Evolutionary conservation across 2,888 invertebrate genomes (phyloP).

Genomic region (Lasioglossum zephyrum): DNA sequence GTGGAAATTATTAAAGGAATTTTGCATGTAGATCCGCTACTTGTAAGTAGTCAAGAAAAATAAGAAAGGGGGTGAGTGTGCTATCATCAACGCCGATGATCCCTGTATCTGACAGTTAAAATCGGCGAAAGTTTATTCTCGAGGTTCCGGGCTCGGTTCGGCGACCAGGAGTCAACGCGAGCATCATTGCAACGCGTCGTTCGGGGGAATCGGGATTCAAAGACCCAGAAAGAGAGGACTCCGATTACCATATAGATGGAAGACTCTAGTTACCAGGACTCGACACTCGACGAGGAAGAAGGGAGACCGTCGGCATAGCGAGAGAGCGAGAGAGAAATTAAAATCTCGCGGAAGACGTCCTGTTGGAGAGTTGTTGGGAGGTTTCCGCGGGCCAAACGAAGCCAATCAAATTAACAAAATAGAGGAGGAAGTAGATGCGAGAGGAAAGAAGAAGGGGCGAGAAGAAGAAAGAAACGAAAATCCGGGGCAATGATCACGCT

Average conservation of each 20-base stretch:
- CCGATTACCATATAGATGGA: constrained; percentile 49
- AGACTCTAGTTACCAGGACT: constrained; percentile 4
- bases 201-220: constrained; percentile 17
- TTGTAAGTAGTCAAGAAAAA: too few relatives aligned
- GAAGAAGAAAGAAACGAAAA: constrained; percentile 30
- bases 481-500: constrained; percentile 42
- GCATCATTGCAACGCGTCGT: background rate
- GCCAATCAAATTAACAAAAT: constrained; percentile 36
- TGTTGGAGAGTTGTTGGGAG: background rate
- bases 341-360: constrained; percentile 9
- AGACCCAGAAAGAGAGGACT: background rate
- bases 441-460: background rate
- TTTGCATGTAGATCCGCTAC: too few relatives aligned
- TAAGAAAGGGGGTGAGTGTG: too few relatives aligned
- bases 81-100: too few relatives aligned
- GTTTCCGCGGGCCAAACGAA: constrained; percentile 13
- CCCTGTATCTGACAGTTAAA: too few relatives aligned
- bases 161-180: too few relatives aligned
- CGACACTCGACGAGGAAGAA: background rate
- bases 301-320: background rate
- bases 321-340: constrained; percentile 20
- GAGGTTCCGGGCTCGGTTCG: too few relatives aligned
- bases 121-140: too few relatives aligned
- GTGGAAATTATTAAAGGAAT: too few relatives aligned
- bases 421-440: background rate